Base-by-base conservation (phyloP, 2,797 vertebrate species). In the Pachyuromys duprasi region DNA sequence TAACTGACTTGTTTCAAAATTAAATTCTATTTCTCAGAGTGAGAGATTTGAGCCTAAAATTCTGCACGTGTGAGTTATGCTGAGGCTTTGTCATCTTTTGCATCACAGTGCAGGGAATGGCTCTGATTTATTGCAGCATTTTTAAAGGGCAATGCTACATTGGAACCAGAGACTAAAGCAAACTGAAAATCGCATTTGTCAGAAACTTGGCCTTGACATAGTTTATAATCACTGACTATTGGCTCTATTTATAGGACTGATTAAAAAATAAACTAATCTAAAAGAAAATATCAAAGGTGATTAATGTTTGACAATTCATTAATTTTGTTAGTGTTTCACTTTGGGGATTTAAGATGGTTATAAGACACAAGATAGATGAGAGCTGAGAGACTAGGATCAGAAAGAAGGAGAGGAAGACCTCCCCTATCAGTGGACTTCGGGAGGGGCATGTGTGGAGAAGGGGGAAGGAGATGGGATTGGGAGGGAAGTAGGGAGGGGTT, bases 71-170 rank as follows among this genome's bases (percentile, higher is more conserved):
- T 97, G 93, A 98, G 4, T 96, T 95, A 93, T 88, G 79, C 42
- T 55, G 49, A 92, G 83, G 33, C 82, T 97, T 82, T 75, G 33
- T 90, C 74, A 94, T 70, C 92, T 96, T 98, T 96, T 92, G 80
- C 62, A 24, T 95, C 95, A 96, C 69, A 94, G 88, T 87, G 36
- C 8, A 96, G 57, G 42, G 79, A 97, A 97, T 74, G 96, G 0
- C 65, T 53, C 55, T 95, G 94, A 98, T 97, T 98, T 98, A 97
- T 96, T 91, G 63, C 49, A 94, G 31, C 79, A 60, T 96, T 96
- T 95, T 97, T 90, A 97, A 97, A 98, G 3, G 9, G 81, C 63
- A 97, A 36, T 87, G 65, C 55, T 97, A 45, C 5, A 31, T 3
- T 94, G 90, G 96, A 95, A 96, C 53, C 0, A 69, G 79, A 95